These are phyloP conservation scores for Idaea dimidiata DNA, from an alignment of 2,888 invertebrate species.

Conservation along the genomic window DNA sequence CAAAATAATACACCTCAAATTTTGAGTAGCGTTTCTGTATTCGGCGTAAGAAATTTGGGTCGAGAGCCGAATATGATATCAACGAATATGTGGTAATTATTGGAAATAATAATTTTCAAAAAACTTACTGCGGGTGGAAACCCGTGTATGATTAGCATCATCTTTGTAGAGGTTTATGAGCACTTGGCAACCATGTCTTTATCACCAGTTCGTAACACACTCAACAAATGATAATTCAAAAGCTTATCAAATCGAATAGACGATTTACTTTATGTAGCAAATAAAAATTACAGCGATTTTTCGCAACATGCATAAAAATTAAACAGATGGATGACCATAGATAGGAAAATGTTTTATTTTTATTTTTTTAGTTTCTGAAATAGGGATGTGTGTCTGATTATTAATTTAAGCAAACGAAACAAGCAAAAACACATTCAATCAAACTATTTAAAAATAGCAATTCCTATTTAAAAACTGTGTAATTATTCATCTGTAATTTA, in stretches of 20 bases:
- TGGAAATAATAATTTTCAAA: not conserved
- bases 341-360: not conserved
- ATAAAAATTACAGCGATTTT: not conserved
- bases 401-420: not conserved
- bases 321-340: not conserved
- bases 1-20: no score
- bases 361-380: not conserved
- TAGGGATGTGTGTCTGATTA: no score
- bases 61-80: slow-evolving; percentile 2
- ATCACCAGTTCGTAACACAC: not conserved
- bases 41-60: not conserved
- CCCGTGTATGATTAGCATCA: slow-evolving; percentile 69
- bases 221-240: slow-evolving; percentile 4
- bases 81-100: not conserved
- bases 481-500: no score
- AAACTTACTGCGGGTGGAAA: slow-evolving; percentile 53
- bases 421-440: no score
- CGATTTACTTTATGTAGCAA: no score
- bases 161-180: slow-evolving; percentile 37
- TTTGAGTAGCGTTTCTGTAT: no score
- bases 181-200: not conserved
- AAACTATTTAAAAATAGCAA: no score
- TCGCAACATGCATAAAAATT: not conserved
- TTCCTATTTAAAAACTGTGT: no score
- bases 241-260: not conserved